Conservation (phyloP, 2,797 vertebrate species). For the Fratercula arctica region DNA sequence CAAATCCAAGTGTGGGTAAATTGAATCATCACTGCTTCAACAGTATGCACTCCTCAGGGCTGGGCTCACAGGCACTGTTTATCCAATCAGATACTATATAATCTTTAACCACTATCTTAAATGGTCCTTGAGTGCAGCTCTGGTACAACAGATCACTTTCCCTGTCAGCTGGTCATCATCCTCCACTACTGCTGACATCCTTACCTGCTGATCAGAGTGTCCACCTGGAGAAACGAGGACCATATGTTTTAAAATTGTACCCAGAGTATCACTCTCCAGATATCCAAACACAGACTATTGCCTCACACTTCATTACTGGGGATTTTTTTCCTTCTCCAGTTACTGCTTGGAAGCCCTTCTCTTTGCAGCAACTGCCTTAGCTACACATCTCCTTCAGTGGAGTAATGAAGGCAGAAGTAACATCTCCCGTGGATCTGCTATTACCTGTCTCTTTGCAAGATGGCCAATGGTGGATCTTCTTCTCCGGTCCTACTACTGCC, state of each 20-base stretch:
- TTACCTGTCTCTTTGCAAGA: not conserved
- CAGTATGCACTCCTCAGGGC: not conserved
- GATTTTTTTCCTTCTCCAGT: not conserved
- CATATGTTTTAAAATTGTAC: not conserved
- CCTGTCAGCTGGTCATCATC: not conserved
- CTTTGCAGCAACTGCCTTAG: not conserved
- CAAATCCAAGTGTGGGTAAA: not conserved
- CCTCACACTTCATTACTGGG: not conserved
- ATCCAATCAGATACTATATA: not conserved
- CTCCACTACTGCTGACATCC: not conserved
- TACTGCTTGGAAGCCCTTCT: not conserved
- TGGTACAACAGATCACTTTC: not conserved
- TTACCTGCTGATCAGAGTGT: not conserved
- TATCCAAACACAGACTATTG: conserved; percentile 29
- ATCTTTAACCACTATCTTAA: not conserved
- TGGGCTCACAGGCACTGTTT: not conserved
- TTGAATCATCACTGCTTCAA: not conserved
- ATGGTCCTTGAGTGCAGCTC: not conserved
- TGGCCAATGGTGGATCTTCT: not conserved
- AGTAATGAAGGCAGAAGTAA: not conserved
- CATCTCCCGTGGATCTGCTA: not conserved
- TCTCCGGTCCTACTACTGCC: not conserved
- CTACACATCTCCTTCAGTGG: not conserved
- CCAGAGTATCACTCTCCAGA: conserved; percentile 50
- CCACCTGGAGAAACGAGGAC: not conserved